Conservation (phyloP, 2,888 invertebrate genomes). For the Homarus gammarus region DNA sequence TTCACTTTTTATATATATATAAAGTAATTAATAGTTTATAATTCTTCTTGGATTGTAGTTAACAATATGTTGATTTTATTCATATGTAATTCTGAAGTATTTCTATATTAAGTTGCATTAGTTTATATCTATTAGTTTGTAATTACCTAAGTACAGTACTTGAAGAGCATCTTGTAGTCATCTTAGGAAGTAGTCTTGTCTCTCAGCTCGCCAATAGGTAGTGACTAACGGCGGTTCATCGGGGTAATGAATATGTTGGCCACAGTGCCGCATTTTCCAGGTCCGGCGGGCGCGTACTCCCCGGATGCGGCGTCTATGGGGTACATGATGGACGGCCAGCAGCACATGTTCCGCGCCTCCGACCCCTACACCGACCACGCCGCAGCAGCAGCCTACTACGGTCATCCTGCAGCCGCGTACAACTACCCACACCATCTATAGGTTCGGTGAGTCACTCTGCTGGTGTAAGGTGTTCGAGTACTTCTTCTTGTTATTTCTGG, state of each 20-base stretch:
- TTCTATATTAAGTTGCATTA: background rate
- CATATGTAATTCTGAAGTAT: background rate
- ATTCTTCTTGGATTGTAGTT: background rate
- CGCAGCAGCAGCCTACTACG: constrained; percentile 94
- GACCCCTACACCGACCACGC: constrained; percentile 93
- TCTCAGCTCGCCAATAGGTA: constrained; percentile 17
- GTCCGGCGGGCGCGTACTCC: constrained; percentile 96
- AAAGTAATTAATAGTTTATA: too few relatives aligned
- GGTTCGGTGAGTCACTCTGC: constrained; percentile 67
- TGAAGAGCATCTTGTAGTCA: too few relatives aligned
- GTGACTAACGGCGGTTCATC: constrained; percentile 32
- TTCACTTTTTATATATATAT: background rate
- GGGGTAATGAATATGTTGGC: constrained; percentile 45
- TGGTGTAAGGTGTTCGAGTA: too few relatives aligned
- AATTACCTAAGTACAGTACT: background rate
- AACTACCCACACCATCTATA: constrained; percentile 76
- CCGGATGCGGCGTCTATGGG: constrained; percentile 97
- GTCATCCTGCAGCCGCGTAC: constrained; percentile 82
- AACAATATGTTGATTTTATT: background rate
- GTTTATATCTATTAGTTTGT: background rate
- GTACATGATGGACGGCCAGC: constrained; percentile 90
- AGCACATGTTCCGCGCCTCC: constrained; percentile 91
- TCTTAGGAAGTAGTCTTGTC: too few relatives aligned
- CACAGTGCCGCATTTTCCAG: constrained; percentile 84
- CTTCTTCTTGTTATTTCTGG: too few relatives aligned